These are phyloP conservation scores for Tuberolachnus salignus DNA, from an alignment of 2,888 invertebrate genomes.

Conservation along the genomic window DNA sequence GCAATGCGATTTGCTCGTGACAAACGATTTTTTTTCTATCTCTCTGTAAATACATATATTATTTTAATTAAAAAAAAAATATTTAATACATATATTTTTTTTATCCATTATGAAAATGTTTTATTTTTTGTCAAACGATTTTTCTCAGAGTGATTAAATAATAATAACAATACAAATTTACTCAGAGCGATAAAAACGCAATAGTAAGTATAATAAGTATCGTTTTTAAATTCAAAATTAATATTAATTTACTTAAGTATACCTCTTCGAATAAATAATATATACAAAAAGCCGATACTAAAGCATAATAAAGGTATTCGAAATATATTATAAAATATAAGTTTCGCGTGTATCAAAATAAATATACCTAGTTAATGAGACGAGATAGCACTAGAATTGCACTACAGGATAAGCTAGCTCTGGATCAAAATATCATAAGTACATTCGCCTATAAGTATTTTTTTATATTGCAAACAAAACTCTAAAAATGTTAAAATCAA, in stretches of 20 bases:
- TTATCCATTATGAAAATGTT: background rate
- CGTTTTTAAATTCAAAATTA: background rate
- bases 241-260: background rate
- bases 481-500: too few species aligned
- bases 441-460: too few species aligned
- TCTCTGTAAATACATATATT: background rate
- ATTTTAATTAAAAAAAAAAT: constrained; percentile 22
- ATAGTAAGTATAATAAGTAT: background rate
- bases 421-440: too few species aligned
- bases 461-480: too few species aligned
- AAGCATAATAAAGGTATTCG: too few species aligned
- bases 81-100: constrained; percentile 16
- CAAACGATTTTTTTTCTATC: background rate
- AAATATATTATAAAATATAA: too few species aligned
- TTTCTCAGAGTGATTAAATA: background rate
- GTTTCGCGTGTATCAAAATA: too few species aligned
- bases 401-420: too few species aligned
- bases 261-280: too few species aligned
- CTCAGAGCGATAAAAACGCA: background rate
- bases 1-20: background rate
- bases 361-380: too few species aligned
- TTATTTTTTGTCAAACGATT: background rate
- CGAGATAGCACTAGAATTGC: too few species aligned
- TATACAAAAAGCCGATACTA: too few species aligned
- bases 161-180: background rate